Percentiles rank a stretch among this genome's conserved stretches.
phyloP scores from a whole-genome alignment of 2,888 invertebrate genomes.

The Stramonita haemastoma region DNA sequence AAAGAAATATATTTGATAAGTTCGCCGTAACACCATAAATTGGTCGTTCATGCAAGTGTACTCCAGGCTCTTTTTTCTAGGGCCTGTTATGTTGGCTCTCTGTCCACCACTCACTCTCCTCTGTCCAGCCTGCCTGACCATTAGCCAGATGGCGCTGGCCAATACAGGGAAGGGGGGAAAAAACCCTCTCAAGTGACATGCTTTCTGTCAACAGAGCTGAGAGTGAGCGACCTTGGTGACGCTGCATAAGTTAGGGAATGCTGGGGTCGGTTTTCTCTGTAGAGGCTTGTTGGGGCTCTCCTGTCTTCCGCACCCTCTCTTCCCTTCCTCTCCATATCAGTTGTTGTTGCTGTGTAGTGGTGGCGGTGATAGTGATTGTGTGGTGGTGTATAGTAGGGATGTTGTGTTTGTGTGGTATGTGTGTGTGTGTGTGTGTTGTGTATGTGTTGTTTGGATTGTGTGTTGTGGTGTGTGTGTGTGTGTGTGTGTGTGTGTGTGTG shows the following conservation, averaged over 20 bases:
- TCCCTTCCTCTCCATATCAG: neutral
- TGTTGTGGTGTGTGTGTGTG: too few species aligned
- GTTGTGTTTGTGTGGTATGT: too few species aligned
- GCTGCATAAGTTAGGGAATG: neutral
- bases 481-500: too few species aligned
- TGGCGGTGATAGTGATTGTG: too few species aligned
- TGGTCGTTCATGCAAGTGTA: too few species aligned
- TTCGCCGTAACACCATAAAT: too few species aligned
- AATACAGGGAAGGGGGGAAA: slow-evolving; percentile 2
- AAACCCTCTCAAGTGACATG: neutral
- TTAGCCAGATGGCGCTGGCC: neutral
- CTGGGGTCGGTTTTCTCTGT: neutral
- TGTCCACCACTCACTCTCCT: neutral
- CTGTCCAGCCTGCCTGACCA: neutral
- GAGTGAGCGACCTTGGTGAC: neutral
- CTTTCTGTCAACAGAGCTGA: neutral
- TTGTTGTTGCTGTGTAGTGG: too few species aligned
- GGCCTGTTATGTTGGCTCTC: neutral
- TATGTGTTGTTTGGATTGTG: too few species aligned
- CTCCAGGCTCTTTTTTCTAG: too few species aligned
- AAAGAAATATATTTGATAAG: too few species aligned
- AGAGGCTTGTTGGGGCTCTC: neutral
- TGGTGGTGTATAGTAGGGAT: too few species aligned
- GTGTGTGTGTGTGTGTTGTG: too few species aligned
- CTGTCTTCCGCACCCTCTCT: neutral